phyloP scores from a whole-genome alignment of 2,797 vertebrate species.

The Tauraco hartlaubi region DNA sequence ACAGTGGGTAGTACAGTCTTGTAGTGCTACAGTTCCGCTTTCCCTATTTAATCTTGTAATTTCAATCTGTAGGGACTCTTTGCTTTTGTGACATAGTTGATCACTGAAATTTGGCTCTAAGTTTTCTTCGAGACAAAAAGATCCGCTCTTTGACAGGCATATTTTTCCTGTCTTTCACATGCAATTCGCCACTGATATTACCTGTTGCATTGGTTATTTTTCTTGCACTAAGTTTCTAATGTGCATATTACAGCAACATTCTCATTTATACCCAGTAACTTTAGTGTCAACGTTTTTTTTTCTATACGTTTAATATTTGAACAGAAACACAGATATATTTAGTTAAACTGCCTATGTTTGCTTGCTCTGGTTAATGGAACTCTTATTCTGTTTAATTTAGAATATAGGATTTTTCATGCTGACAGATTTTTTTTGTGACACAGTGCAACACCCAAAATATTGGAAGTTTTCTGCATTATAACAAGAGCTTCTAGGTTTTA shows the following conservation, averaged over 20 bases:
- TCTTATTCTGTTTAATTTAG: not conserved
- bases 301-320: not conserved
- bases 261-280: not conserved
- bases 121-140: not conserved
- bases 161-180: not conserved
- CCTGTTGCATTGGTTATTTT: not conserved
- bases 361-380: not conserved
- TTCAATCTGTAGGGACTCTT: not conserved
- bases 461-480: not conserved
- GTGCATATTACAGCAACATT: not conserved
- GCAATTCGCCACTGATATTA: not conserved
- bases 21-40: not conserved
- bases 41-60: not conserved
- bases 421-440: not conserved
- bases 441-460: not conserved
- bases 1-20: not conserved
- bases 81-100: not conserved
- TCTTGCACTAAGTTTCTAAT: not conserved
- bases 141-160: not conserved
- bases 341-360: not conserved
- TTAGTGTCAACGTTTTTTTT: not conserved
- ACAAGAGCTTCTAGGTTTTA: not conserved
- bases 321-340: not conserved
- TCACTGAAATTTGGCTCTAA: not conserved
- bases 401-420: not conserved